A percentile compares a stretch with the other conserved stretches of the same genome.
These are phyloP conservation scores for Styela plicata DNA, from an alignment of 23 tunicate species.

Conservation along the genomic window DNA sequence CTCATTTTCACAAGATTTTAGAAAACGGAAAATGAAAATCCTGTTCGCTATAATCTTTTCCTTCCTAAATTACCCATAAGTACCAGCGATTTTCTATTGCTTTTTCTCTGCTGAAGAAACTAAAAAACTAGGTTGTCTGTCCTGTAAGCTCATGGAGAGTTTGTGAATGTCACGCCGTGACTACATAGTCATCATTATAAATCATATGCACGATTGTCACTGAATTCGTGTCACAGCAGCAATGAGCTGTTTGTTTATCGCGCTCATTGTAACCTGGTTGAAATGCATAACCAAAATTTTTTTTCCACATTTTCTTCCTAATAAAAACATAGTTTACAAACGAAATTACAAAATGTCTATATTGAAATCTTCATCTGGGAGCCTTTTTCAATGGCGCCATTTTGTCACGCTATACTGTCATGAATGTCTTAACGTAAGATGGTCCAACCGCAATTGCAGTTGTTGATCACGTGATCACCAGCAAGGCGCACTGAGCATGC, in stretches of 20 bases:
- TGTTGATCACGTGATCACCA: neutral
- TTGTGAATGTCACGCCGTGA: neutral
- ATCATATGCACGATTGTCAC: neutral
- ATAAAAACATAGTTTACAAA: no score
- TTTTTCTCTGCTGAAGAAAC: neutral
- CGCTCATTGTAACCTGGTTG: neutral
- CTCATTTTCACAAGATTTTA: neutral
- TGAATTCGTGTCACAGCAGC: neutral
- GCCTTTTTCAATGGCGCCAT: neutral
- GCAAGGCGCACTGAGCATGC: slow-evolving; percentile 1
- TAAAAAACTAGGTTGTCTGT: neutral
- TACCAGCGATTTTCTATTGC: neutral
- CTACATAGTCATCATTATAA: neutral
- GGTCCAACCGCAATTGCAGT: neutral
- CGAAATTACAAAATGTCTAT: neutral
- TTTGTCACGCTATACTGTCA: neutral
- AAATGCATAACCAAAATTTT: neutral
- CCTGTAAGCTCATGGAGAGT: neutral
- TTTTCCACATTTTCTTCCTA: no score
- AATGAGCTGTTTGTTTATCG: neutral
- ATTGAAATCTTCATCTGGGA: no score
- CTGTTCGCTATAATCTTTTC: neutral
- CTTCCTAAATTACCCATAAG: neutral
- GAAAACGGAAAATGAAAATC: neutral
- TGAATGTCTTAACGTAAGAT: neutral